Conservation (phyloP, 2,113 vertebrate species). For the Clarias gariepinus region DNA sequence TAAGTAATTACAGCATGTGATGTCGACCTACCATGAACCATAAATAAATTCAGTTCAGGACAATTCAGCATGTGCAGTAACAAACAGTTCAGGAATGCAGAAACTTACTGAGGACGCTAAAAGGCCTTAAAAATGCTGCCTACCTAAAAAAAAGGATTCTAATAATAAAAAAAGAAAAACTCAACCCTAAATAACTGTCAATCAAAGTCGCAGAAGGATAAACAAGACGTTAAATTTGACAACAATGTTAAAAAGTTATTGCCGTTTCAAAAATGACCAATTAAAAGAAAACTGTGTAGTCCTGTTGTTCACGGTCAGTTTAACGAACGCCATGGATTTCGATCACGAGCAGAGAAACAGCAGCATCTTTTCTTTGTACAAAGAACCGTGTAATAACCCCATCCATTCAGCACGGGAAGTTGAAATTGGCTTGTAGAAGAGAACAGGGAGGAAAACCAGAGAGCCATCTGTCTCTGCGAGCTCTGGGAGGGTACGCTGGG, state of each 20-base stretch:
- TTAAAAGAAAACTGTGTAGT: not conserved
- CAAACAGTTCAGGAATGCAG: not conserved
- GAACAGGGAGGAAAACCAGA: conserved; percentile 49
- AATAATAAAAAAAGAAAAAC: not conserved
- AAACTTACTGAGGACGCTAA: too few relatives aligned
- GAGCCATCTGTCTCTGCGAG: conserved; percentile 70
- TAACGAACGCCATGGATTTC: conserved; percentile 18
- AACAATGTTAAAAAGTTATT: not conserved
- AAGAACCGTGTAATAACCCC: conserved; percentile 38
- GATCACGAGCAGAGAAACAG: conserved; percentile 9
- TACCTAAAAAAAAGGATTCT: not conserved
- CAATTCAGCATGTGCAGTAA: too few relatives aligned
- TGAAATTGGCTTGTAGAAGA: conserved; percentile 59
- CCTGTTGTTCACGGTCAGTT: not conserved
- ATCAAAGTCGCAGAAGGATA: not conserved
- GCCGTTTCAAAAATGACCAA: not conserved
- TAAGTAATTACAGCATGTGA: too few relatives aligned
- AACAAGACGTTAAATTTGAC: too few relatives aligned
- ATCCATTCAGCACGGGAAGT: conserved; percentile 59
- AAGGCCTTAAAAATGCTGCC: not conserved
- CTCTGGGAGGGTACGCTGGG: conserved; percentile 59
- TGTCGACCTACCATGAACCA: too few relatives aligned
- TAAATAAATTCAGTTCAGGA: too few relatives aligned
- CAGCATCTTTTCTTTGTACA: not conserved
- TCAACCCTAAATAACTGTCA: too few relatives aligned